These are phyloP conservation scores for Lydus trimaculatus DNA, from an alignment of 2,888 invertebrate genomes.

Conservation along the genomic window DNA sequence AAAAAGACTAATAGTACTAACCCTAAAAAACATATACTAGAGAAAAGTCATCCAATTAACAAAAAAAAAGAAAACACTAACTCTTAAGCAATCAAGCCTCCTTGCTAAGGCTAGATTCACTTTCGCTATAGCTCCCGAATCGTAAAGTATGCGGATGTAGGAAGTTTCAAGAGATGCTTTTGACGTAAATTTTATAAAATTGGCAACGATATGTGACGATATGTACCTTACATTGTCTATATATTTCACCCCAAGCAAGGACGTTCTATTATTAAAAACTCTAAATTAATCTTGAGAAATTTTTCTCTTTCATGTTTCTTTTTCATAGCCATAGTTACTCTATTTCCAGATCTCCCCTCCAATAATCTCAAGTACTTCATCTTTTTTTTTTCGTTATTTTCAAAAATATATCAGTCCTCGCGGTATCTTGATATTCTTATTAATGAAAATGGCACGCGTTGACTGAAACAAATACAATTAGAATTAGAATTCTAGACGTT, in stretches of 20 bases:
- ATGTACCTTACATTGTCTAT: not conserved
- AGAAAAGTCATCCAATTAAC: too few relatives aligned
- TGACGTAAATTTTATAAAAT: too few relatives aligned
- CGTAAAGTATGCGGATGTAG: too few relatives aligned
- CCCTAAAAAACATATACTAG: too few relatives aligned
- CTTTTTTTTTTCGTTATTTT: constrained; percentile 20
- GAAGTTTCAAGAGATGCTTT: too few relatives aligned
- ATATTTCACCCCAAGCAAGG: constrained; percentile 21
- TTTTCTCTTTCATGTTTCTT: constrained; percentile 19
- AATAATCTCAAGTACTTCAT: constrained; percentile 17
- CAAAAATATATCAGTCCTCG: constrained; percentile 19
- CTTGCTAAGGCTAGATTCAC: too few relatives aligned
- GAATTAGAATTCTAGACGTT: too few relatives aligned
- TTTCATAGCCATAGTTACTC: constrained; percentile 31
- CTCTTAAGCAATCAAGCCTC: too few relatives aligned
- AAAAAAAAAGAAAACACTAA: too few relatives aligned
- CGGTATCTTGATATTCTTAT: constrained; percentile 8
- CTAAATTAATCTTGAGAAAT: constrained; percentile 26
- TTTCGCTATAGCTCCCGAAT: too few relatives aligned
- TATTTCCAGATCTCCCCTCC: constrained; percentile 43
- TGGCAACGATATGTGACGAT: too few relatives aligned
- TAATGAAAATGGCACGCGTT: constrained; percentile 11
- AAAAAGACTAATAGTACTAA: too few relatives aligned
- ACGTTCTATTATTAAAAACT: constrained; percentile 31
- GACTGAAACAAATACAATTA: constrained; percentile 5